phyloP scores from a whole-genome alignment of 2,797 vertebrate genomes.

The Xenopus petersii region DNA sequence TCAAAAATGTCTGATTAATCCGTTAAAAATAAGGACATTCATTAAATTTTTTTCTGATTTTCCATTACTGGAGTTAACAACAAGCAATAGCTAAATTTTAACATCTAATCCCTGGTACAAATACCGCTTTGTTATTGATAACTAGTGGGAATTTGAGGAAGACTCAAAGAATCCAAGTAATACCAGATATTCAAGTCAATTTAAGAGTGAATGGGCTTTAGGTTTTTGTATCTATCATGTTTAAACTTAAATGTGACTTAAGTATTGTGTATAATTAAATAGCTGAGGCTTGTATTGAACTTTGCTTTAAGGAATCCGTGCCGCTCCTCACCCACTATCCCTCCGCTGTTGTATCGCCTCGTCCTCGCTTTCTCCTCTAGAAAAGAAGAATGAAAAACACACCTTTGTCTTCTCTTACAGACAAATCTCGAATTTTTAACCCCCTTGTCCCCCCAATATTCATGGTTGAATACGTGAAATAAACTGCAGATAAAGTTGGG shows the following conservation, averaged over 20 bases:
- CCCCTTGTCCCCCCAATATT: slow-evolving; percentile 31
- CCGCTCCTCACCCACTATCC: slow-evolving; percentile 39
- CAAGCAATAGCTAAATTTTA: too few species aligned
- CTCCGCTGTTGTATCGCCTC: slow-evolving; percentile 40
- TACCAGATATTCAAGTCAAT: not conserved
- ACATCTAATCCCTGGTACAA: too few species aligned
- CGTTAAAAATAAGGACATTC: too few species aligned
- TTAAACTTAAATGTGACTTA: slow-evolving; percentile 38
- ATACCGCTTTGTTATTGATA: too few species aligned
- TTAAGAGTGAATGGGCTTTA: slow-evolving; percentile 45
- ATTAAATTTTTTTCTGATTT: too few species aligned
- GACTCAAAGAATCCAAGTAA: too few species aligned
- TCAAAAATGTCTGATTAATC: too few species aligned
- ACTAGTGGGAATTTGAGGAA: too few species aligned
- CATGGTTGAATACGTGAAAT: slow-evolving; percentile 47
- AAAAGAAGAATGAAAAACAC: slow-evolving; percentile 45
- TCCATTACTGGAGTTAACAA: too few species aligned
- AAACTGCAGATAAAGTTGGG: slow-evolving; percentile 47
- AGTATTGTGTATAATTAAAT: slow-evolving; percentile 40
- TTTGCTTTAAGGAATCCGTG: slow-evolving; percentile 45
- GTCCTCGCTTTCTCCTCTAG: slow-evolving; percentile 38
- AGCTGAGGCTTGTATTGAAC: slow-evolving; percentile 26
- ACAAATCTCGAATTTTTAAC: slow-evolving; percentile 40
- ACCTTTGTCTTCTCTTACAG: slow-evolving; percentile 49
- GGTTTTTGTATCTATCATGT: slow-evolving; percentile 23